A percentile compares a stretch with the other conserved stretches of the same genome.
Conservation (phyloP, 2,113 vertebrate species). For the Oriolus oriolus region DNA sequence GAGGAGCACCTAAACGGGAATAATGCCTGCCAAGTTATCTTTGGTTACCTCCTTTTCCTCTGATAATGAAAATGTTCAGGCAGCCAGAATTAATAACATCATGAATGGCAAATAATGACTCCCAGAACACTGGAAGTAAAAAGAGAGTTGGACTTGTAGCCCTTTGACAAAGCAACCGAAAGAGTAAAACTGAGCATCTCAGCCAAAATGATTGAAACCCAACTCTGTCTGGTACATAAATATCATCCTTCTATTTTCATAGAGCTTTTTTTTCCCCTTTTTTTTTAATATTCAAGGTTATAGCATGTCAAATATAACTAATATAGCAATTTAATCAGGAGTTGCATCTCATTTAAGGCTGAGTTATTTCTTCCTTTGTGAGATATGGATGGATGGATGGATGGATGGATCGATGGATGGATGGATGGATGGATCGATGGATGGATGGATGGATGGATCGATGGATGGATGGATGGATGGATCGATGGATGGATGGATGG, state of each 20-base stretch:
- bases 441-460: background rate
- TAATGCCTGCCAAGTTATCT: constrained; percentile 20
- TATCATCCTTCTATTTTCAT: background rate
- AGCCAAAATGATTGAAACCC: background rate
- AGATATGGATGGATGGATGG: background rate
- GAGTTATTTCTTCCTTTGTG: background rate
- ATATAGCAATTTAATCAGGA: constrained; percentile 16
- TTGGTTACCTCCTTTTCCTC: constrained; percentile 47
- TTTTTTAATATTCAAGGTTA: background rate
- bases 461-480: background rate
- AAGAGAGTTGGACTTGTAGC: background rate
- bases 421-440: no score
- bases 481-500: background rate
- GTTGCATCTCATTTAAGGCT: background rate
- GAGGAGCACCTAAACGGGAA: constrained; percentile 24
- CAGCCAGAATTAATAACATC: constrained; percentile 39
- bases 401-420: background rate
- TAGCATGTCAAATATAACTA: background rate
- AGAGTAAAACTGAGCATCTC: background rate
- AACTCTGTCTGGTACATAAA: background rate
- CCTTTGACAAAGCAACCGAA: background rate
- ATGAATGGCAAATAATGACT: constrained; percentile 12
- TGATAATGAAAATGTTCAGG: constrained; percentile 59
- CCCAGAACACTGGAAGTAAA: background rate
- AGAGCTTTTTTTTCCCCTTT: background rate